Evolutionary conservation across 2,888 invertebrate genomes (phyloP), one percentile per base, ranked within the genome.

Genomic region (Lutraria lutraria): DNA sequence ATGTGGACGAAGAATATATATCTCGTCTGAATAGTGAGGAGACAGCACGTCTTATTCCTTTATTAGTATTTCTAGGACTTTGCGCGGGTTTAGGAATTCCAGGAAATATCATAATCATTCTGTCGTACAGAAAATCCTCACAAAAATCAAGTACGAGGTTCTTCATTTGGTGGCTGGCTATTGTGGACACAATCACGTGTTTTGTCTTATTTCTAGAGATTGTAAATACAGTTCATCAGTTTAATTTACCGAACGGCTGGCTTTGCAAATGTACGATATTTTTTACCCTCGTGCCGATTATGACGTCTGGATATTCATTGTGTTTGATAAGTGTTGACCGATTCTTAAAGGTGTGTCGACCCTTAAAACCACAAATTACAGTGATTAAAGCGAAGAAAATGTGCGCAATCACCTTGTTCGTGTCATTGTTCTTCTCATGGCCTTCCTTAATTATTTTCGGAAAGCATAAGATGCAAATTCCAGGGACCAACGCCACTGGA

Each of bases 181-280:
- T 92, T 29, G 87, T 89, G n/a, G 92, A 92, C 80, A 82, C 86
- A 13, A 79, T 88, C 19, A 90, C 85, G 43, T 90, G 92, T 53
- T 83, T 80, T 83, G 72, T 90, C 10, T 72, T 90, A 29, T 86
- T 89, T 34, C 56, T 90, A 25, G 89, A 90, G 84, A 87, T 90
- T 13, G 85, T 88, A 0, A 87, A 90, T 68, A 88, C 90, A 6
- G 85, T 85, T 6, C 86, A 90, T 31, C 90, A 90, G 60, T 87
- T 82, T 82, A 89, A 85, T 25, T 92, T 85, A 54, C 82, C 87
- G 12, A 79, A 85, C 81, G 88, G 29, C 12, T 87, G 83, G 86
- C 81, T 92, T 53, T 92, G 92, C 72, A 90, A 92, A 86, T 43
- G 88, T 13, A 90, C 90, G 43, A 90, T 90, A 54, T 92, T 89